Base-by-base conservation (phyloP, 2,888 invertebrate species). In the Tribolium freemani region DNA sequence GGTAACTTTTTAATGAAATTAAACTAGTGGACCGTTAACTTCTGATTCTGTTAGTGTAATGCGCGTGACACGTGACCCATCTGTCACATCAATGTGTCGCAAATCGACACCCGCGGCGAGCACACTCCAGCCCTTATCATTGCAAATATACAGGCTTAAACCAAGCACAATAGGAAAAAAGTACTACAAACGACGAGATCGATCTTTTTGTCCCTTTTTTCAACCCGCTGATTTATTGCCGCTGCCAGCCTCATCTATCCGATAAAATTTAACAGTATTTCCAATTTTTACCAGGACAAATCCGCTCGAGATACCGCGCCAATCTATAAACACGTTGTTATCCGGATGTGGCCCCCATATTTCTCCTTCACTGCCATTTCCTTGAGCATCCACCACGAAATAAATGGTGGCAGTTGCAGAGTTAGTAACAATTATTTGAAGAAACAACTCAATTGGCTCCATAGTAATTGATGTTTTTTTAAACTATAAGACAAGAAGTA, bases 31-130 rank as follows among this genome's bases (percentile, higher is more conserved):
- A 58, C 45, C 51, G 69, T 69, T 69, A 69, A 69, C 51, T 60
- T 44, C 13, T 67, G 50, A 68, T 68, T 58, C 44, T 56, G 57
- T 60, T 60, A 13, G 30, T 16, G 21, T 45, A 60, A 60, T 53
- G 45, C 38, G 11, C 9, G 61, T 68, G 77, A 80, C 82, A 82
- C 82, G 83, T 82, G 82, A 79, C 79, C 79, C 75, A 80, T 79
- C 81, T 81, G 82, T 79, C 79, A 83, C 79, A 80, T 81, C 83
- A 82, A 80, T 80, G 81, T 82, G 82, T 83, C 79, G 81, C 82
- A 82, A 81, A 83, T 83, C 83, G 79, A 77, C 77, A 77, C 78
- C 77, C 77, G 74, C 75, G 76, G 78, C 80, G 74, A 77, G 77
- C 82, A 80, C 81, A 80, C 80, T 81, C 70, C 78, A 58, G 77